These are phyloP conservation scores for Okamejei kenojei DNA, from an alignment of 2,797 vertebrate genomes.

Conservation along the genomic window DNA sequence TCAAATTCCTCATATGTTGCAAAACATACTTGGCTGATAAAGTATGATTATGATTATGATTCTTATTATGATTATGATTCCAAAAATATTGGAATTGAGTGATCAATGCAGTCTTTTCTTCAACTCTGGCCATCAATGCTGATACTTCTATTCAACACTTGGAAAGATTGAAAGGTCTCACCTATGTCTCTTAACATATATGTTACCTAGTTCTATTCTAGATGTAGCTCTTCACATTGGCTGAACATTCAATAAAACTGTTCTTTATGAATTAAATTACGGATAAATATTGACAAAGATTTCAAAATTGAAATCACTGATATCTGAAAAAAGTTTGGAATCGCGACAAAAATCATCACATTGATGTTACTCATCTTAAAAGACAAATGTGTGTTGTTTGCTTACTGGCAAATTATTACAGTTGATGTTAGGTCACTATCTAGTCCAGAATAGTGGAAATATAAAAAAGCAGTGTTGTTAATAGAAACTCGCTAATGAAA, in stretches of 20 bases:
- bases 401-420: background rate
- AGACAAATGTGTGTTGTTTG: background rate
- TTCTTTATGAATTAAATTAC: background rate
- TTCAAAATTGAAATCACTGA: constrained; percentile 16
- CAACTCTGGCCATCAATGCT: background rate
- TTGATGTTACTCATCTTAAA: background rate
- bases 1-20: too few relatives aligned
- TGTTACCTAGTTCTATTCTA: background rate
- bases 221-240: background rate
- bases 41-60: too few relatives aligned
- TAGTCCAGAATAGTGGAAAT: background rate
- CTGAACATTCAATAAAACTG: background rate
- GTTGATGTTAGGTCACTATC: background rate
- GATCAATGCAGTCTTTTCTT: background rate
- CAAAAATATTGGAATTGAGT: background rate
- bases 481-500: too few relatives aligned
- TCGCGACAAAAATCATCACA: background rate
- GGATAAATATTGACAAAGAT: background rate
- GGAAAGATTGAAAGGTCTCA: background rate
- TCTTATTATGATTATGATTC: too few relatives aligned
- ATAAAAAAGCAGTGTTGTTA: background rate
- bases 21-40: too few relatives aligned
- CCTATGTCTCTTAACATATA: background rate
- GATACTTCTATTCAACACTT: background rate
- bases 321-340: background rate